Percentiles rank a stretch among this genome's conserved stretches.
Conservation (phyloP, 1,140 invertebrate species). For the Cyrtorhinus lividipennis region DNA sequence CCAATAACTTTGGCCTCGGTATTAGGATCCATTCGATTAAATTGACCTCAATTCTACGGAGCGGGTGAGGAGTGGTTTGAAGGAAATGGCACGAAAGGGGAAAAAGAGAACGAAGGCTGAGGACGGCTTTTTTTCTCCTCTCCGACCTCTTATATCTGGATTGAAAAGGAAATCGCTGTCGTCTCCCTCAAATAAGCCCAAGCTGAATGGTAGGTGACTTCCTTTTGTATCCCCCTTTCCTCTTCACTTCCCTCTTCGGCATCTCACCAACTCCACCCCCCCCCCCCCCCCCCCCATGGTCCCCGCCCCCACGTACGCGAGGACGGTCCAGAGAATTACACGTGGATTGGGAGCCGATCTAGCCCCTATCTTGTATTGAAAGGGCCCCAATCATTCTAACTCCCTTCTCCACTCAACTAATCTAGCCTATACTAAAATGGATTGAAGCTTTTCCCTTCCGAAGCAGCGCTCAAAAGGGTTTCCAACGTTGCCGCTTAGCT, state of each 20-base stretch:
- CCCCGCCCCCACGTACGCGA: too few species aligned
- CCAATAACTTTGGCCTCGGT: not conserved
- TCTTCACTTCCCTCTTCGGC: too few species aligned
- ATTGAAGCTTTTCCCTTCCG: not conserved
- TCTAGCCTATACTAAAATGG: constrained; percentile 5
- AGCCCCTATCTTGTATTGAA: constrained; percentile 5
- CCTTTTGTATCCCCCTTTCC: not conserved
- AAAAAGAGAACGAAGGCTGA: not conserved
- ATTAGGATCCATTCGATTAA: not conserved
- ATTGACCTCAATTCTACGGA: not conserved
- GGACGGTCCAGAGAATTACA: not conserved
- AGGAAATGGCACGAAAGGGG: not conserved
- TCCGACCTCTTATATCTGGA: not conserved
- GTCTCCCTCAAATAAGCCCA: constrained; percentile 2
- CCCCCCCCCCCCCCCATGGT: too few species aligned
- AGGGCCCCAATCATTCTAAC: constrained; percentile 6
- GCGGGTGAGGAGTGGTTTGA: not conserved
- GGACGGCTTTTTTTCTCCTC: not conserved
- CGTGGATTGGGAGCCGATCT: constrained; percentile 6
- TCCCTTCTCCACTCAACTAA: not conserved
- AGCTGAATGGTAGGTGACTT: constrained; percentile 5
- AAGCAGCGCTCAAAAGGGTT: not conserved
- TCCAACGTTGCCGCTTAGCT: too few species aligned
- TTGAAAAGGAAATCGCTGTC: constrained; percentile 6
- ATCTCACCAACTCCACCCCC: too few species aligned